Conservation (phyloP, 1,140 invertebrate genomes). For the Wiebesia pumilae region DNA sequence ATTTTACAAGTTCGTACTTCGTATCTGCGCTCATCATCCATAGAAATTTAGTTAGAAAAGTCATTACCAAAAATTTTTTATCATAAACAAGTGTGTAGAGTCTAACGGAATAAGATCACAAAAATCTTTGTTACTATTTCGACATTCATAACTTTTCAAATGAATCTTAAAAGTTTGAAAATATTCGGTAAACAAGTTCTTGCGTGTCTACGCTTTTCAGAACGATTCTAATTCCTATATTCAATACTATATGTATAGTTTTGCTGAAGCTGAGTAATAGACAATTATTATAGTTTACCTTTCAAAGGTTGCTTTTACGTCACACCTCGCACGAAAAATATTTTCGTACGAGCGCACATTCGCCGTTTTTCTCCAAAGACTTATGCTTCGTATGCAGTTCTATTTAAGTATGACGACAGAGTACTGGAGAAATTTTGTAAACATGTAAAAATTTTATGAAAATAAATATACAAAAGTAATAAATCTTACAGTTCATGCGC, state of each 20-base stretch:
- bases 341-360: neutral
- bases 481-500: conserved; percentile 17
- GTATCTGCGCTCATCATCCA: too few relatives aligned
- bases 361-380: neutral
- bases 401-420: neutral
- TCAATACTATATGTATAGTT: neutral
- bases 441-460: conserved; percentile 35
- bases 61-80: too few relatives aligned
- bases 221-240: neutral
- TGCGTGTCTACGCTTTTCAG: neutral
- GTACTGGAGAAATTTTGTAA: conserved; percentile 39
- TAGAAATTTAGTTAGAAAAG: too few relatives aligned
- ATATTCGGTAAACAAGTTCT: neutral
- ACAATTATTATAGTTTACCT: neutral
- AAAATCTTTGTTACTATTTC: too few relatives aligned
- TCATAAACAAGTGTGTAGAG: too few relatives aligned
- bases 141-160: too few relatives aligned
- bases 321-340: neutral
- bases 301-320: neutral
- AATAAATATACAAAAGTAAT: conserved; percentile 37
- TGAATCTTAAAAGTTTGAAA: neutral
- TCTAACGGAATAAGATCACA: too few relatives aligned
- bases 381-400: neutral
- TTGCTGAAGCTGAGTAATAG: neutral
- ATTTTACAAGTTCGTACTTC: too few relatives aligned